Conservation (phyloP, 2,113 vertebrate species). For the Pteronura brasiliensis region DNA sequence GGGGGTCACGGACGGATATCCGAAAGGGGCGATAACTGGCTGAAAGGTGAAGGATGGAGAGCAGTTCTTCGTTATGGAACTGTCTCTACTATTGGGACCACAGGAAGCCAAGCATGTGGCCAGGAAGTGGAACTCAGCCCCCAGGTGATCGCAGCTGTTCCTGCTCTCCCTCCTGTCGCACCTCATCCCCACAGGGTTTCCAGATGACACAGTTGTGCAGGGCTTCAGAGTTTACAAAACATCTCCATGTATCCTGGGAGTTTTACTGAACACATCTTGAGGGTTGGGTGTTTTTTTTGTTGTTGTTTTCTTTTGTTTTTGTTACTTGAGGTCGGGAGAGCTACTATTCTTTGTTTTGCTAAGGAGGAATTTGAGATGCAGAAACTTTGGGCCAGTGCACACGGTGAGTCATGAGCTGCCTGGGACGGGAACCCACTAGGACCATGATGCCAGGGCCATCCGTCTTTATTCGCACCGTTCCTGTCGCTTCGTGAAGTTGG, state of each 20-base stretch:
- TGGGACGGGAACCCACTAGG: background rate
- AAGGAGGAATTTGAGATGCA: background rate
- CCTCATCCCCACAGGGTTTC: background rate
- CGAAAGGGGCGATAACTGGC: background rate
- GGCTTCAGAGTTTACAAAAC: background rate
- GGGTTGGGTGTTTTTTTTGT: background rate
- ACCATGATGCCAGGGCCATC: accelerated
- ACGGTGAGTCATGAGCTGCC: background rate
- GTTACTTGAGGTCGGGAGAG: background rate
- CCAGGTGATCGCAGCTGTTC: background rate
- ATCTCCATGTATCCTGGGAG: background rate
- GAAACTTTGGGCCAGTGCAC: background rate
- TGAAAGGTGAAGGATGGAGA: background rate
- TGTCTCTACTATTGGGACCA: background rate
- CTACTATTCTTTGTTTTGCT: background rate
- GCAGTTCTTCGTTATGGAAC: too few species aligned
- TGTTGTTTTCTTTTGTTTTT: background rate
- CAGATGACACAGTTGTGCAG: background rate
- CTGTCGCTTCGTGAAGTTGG: accelerated
- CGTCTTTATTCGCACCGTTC: background rate
- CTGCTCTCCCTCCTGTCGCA: background rate
- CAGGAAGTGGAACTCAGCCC: background rate
- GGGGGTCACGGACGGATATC: background rate
- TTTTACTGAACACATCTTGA: background rate
- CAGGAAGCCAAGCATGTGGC: background rate